These are phyloP conservation scores for Colostygia pectinataria DNA, from an alignment of 2,888 invertebrate species.

Conservation along the genomic window DNA sequence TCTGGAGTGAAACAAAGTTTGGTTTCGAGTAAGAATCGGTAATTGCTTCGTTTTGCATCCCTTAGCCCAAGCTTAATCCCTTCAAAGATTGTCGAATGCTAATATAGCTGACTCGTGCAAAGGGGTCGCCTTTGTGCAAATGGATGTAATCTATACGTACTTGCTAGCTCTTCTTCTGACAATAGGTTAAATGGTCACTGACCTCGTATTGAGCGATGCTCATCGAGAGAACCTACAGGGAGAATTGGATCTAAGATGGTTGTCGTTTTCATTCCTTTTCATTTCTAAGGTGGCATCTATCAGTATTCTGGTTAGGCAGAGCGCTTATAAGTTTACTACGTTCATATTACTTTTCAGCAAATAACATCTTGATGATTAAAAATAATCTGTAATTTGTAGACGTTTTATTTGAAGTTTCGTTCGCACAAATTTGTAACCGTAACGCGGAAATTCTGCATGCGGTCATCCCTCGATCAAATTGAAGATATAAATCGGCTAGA, in stretches of 20 bases:
- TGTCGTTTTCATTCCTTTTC: constrained; percentile 1
- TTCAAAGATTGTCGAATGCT: constrained; percentile 53
- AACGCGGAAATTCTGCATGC: too few relatives aligned
- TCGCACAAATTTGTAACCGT: too few relatives aligned
- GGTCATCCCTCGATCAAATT: too few relatives aligned
- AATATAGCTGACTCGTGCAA: constrained; percentile 37
- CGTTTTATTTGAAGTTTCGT: too few relatives aligned
- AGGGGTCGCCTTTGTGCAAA: constrained; percentile 35
- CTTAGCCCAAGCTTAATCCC: constrained; percentile 63
- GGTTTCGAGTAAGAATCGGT: constrained; percentile 66
- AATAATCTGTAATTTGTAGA: too few relatives aligned
- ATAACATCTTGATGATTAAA: too few relatives aligned
- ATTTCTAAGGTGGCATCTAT: not conserved
- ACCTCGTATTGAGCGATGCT: constrained; percentile 14
- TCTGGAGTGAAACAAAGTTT: constrained; percentile 77
- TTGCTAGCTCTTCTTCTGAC: constrained; percentile 20
- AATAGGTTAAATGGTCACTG: constrained; percentile 23
- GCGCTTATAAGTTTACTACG: too few relatives aligned
- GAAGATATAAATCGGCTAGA: too few relatives aligned
- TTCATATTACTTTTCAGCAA: too few relatives aligned
- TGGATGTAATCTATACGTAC: constrained; percentile 39
- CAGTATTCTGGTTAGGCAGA: too few relatives aligned
- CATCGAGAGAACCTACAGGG: constrained; percentile 6
- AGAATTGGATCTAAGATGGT: constrained; percentile 7
- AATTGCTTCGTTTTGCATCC: constrained; percentile 69